Evolutionary conservation across 2,797 vertebrate genomes (phyloP).

Genomic region (Gymnothorax reevesii): DNA sequence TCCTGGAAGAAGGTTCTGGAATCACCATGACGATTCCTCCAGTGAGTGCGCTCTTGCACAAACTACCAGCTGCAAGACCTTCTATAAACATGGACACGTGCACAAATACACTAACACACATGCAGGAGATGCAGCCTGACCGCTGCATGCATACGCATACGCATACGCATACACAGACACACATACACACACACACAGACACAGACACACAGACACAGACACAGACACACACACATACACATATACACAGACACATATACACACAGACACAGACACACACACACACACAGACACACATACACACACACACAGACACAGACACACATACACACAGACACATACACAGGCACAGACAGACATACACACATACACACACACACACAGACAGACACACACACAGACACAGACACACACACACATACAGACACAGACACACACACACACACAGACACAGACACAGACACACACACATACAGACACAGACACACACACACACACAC

Average conservation of each 20-base stretch:
- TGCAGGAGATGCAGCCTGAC: no score
- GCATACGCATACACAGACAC: not conserved
- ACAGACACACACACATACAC: not conserved
- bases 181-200: not conserved
- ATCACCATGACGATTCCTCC: not conserved
- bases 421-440: not conserved
- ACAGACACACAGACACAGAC: not conserved
- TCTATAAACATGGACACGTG: not conserved
- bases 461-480: no score
- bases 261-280: not conserved
- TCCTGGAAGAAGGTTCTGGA: no score
- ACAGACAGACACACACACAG: not conserved
- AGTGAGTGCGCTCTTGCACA: not conserved
- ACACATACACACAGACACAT: not conserved
- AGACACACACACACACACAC: no score
- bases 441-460: not conserved
- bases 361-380: not conserved
- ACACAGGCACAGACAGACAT: not conserved
- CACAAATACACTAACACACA: not conserved
- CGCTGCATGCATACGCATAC: no score
- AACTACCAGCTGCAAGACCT: not conserved
- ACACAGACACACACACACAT: not conserved
- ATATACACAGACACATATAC: not conserved
- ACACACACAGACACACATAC: no score
- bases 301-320: not conserved